Evolutionary conservation across 2,888 invertebrate genomes (phyloP), one percentile per base, ranked within the genome.

Genomic region (Sepioteuthis lessoniana): DNA sequence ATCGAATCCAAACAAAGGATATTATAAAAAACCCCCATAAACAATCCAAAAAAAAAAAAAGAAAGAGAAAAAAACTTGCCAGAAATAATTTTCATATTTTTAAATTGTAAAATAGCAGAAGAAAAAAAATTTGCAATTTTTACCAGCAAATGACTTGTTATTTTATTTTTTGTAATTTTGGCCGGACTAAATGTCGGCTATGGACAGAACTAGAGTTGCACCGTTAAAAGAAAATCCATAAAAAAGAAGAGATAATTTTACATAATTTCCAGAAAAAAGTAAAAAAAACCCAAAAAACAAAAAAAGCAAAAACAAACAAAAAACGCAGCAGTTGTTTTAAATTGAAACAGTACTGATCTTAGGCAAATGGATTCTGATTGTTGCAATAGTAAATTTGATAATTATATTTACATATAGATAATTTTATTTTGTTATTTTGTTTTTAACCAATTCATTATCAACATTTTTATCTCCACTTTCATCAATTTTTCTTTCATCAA

Each of bases 181-280:
- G 76, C 76, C 76, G 76, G 35, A 76, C 76, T 76, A 76, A 76
- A 76, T 76, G 76, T 76, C 76, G 76, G 76, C 76, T 76, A 25
- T 76, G 76, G 76, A 76, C 76, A 76, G 76, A n/a, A 76, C 76
- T 76, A 76, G 76, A 76, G 76, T 76, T 76, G 76, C 76, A 76
- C 35, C 76, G 35, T 76, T 76, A 76, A 76, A 76, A 76, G n/a
- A 76, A 76, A n/a, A n/a, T 10, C 19, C n/a, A 76, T 76, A 16
- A 76, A 76, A n/a, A 76, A 35, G 35, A n/a, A n/a, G 76, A 76
- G 76, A 76, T 76, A 76, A 76, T 35, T 76, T 76, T 76, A 16
- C 76, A 76, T 76, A 35, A 35, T 76, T 76, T 76, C n/a, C 76
- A 76, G 19, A 76, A n/a, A 19, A 76, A 16, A 35, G 16, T 16